phyloP scores from a whole-genome alignment of 2,797 vertebrate genomes.

The Halcyon badia region DNA sequence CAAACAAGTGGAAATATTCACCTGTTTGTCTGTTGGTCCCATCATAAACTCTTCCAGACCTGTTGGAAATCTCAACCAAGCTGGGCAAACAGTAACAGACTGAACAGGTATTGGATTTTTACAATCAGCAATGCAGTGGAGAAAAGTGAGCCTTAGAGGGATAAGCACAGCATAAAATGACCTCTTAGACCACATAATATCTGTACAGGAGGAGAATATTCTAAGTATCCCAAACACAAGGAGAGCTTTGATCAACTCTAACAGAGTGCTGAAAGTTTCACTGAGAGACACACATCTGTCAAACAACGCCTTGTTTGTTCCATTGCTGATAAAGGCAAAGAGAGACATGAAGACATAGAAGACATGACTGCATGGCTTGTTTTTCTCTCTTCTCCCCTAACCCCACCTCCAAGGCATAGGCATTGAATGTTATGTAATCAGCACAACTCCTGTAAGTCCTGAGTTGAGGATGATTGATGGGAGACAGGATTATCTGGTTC shows the following conservation, averaged over 20 bases:
- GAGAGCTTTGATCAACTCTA: neutral
- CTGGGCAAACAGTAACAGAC: neutral
- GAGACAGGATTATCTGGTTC: neutral
- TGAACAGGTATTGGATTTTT: neutral
- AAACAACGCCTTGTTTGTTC: neutral
- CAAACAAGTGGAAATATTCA: neutral
- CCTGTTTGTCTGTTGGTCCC: neutral
- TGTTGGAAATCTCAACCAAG: neutral
- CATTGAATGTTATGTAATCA: neutral
- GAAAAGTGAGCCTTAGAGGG: rapidly evolving
- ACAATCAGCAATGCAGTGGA: neutral
- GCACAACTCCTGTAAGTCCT: neutral
- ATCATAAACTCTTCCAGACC: neutral
- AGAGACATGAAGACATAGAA: neutral
- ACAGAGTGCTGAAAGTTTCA: neutral
- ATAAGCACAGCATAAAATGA: neutral
- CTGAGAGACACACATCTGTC: neutral
- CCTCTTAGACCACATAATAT: neutral
- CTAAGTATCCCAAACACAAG: neutral
- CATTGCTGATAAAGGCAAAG: neutral
- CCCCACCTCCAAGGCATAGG: neutral
- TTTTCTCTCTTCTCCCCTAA: neutral
- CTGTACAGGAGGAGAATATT: neutral
- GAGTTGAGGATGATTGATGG: neutral
- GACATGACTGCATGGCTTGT: neutral